Evolutionary conservation across 1,140 invertebrate genomes (phyloP), one percentile per base, ranked within the genome.

Genomic region (Drosophila novamexicana): DNA sequence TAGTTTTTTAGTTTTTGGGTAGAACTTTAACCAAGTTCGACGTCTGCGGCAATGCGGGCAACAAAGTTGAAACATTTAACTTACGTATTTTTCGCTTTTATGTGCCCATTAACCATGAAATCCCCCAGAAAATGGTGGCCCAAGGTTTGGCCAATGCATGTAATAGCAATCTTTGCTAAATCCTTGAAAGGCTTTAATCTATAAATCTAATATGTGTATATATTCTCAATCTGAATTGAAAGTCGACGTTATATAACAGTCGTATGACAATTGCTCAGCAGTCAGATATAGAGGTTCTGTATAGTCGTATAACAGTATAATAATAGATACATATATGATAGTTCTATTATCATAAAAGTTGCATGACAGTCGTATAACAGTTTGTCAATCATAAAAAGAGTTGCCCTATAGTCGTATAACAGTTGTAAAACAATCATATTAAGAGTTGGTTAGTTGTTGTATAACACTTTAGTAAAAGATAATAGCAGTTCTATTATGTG

Each of bases 31-130:
- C 32, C 29, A 59, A 67, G 34, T 66, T 52, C 9, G 37, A 62
- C 65, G 69, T 66, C 50, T 79, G 72, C 57, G 47, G 34, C 29
- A 53, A 78, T 85, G 78, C 81, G 75, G 81, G 77, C 52, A 22
- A 5, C 42, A 32, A 9, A n/a, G 54, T 16, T n/a, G 45, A 39
- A 39, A 47, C 42, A 34, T 18, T 39, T 8, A 32, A 63, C 12
- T 16, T 6, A 16, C 50, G 29, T 14, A 14, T 34, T 52, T 14
- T 2, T 29, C 4, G 7, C 12, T 34, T 29, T 14, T 34, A 34
- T 14, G 40, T 40, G 53, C 37, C 14, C 7, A 7, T 6, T 5
- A 54, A 7, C 34, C 34, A 54, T 39, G 34, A 37, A 53, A 14
- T 22, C 7, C 2, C 6, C 47, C 32, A n/a, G 5, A 36, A 7